These are phyloP conservation scores for Nudaria mundana DNA, from an alignment of 2,888 invertebrate genomes.

Conservation along the genomic window DNA sequence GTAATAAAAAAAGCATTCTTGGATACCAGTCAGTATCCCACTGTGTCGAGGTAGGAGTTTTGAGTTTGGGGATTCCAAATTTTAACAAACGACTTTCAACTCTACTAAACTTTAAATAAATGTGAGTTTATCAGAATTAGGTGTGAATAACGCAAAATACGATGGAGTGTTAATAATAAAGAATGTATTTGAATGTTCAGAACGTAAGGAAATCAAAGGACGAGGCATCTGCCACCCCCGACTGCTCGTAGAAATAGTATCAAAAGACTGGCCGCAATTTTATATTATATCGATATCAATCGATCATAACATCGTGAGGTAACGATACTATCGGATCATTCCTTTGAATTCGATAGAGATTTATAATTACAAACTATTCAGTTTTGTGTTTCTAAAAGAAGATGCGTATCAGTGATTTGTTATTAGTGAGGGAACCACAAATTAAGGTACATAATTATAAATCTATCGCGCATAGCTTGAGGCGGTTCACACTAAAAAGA, in stretches of 20 bases:
- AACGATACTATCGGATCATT: conserved; percentile 28
- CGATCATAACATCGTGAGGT: conserved; percentile 42
- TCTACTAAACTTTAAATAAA: conserved; percentile 12
- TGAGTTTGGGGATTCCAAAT: conserved; percentile 37
- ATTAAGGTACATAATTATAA: conserved; percentile 33
- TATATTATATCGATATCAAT: conserved; percentile 47
- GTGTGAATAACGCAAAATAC: conserved; percentile 17
- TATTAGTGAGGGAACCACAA: conserved; percentile 35
- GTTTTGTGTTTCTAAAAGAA: conserved; percentile 20
- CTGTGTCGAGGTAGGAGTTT: conserved; percentile 58
- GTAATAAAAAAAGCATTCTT: conserved; percentile 68
- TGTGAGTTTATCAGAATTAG: conserved; percentile 5
- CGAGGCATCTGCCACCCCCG: conserved; percentile 62
- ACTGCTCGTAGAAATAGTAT: conserved; percentile 52
- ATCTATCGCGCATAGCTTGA: conserved; percentile 21
- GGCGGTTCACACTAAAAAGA: conserved; percentile 27
- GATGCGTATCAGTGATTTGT: conserved; percentile 36
- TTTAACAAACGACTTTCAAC: conserved; percentile 15
- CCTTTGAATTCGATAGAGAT: conserved; percentile 25
- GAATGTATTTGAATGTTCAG: conserved; percentile 39
- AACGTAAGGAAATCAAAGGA: conserved; percentile 39
- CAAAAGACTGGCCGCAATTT: conserved; percentile 43
- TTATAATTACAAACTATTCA: conserved; percentile 31
- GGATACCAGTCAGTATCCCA: conserved; percentile 56
- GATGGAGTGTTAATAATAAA: conserved; percentile 42